These are phyloP conservation scores for Meliscaeva auricollis DNA, from an alignment of 2,888 invertebrate genomes.

Conservation along the genomic window DNA sequence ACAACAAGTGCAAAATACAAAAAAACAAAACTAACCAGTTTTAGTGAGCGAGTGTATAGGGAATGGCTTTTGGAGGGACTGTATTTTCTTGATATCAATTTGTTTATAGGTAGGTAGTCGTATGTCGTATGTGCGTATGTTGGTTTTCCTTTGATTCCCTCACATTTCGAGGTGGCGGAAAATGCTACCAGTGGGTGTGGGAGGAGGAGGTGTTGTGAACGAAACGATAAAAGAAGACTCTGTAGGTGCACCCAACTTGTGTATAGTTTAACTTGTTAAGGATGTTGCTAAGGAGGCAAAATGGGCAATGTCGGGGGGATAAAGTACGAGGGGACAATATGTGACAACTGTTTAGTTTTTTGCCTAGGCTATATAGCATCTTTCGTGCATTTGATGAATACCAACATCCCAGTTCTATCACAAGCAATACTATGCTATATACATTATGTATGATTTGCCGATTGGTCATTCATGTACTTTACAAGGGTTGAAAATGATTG, in stretches of 20 bases:
- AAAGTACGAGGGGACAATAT: neutral
- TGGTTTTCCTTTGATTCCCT: slow-evolving; percentile 39
- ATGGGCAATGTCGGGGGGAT: neutral
- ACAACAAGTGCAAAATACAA: slow-evolving; percentile 70
- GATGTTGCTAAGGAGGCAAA: slow-evolving; percentile 70
- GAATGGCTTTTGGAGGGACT: slow-evolving; percentile 69
- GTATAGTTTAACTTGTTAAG: slow-evolving; percentile 39
- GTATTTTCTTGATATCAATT: slow-evolving; percentile 56
- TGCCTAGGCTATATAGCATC: slow-evolving; percentile 1
- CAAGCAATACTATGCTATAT: neutral
- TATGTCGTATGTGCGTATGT: neutral
- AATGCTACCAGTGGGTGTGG: slow-evolving; percentile 41
- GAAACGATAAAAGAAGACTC: slow-evolving; percentile 27
- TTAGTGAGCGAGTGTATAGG: slow-evolving; percentile 13
- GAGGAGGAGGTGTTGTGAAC: slow-evolving; percentile 12
- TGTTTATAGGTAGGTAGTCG: slow-evolving; percentile 22
- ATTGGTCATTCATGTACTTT: neutral
- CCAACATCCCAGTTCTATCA: neutral
- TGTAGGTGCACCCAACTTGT: neutral
- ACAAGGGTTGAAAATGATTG: slow-evolving; percentile 8
- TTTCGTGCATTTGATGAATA: neutral
- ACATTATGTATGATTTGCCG: neutral
- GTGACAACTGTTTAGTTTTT: slow-evolving; percentile 15
- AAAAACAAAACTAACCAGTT: slow-evolving; percentile 67
- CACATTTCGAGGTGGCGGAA: slow-evolving; percentile 54